Evolutionary conservation across 1,140 invertebrate genomes (phyloP).

Genomic region (Drosophila mauritiana): DNA sequence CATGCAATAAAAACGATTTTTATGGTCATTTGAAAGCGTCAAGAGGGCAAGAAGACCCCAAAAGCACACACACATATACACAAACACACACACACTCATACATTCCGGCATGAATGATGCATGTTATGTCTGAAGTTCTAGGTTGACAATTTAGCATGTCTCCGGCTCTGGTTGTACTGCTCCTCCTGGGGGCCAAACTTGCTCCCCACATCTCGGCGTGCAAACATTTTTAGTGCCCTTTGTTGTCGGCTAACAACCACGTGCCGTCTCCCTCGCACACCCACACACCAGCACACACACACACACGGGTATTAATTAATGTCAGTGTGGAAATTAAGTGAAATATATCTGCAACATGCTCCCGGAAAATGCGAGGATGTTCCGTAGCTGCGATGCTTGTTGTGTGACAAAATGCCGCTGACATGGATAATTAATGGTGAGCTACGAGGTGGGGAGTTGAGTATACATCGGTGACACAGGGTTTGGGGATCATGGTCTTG

Average conservation of each 20-base stretch:
- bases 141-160: slow-evolving; percentile 58
- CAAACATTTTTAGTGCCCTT: slow-evolving; percentile 74
- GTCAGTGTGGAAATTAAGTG: slow-evolving; percentile 80
- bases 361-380: slow-evolving; percentile 68
- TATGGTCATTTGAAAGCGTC: slow-evolving; percentile 72
- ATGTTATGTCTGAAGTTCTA: slow-evolving; percentile 49
- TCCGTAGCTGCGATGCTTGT: slow-evolving; percentile 28
- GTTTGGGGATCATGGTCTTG: slow-evolving; percentile 8
- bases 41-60: slow-evolving; percentile 31
- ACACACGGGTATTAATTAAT: slow-evolving; percentile 72
- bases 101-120: slow-evolving; percentile 19
- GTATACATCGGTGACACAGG: slow-evolving; percentile 20
- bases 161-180: slow-evolving; percentile 4
- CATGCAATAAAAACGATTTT: slow-evolving; percentile 75
- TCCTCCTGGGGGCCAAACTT: background rate
- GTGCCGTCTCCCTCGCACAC: slow-evolving; percentile 2
- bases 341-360: slow-evolving; percentile 79
- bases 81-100: background rate
- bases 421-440: slow-evolving; percentile 81
- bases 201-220: slow-evolving; percentile 37
- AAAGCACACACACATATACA: background rate
- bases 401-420: slow-evolving; percentile 81
- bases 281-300: background rate
- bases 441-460: slow-evolving; percentile 36
- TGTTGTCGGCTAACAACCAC: slow-evolving; percentile 53